Evolutionary conservation across 2,797 vertebrate species (phyloP), one percentile per base, ranked within the genome.

Genomic region (Lagodon rhomboides): DNA sequence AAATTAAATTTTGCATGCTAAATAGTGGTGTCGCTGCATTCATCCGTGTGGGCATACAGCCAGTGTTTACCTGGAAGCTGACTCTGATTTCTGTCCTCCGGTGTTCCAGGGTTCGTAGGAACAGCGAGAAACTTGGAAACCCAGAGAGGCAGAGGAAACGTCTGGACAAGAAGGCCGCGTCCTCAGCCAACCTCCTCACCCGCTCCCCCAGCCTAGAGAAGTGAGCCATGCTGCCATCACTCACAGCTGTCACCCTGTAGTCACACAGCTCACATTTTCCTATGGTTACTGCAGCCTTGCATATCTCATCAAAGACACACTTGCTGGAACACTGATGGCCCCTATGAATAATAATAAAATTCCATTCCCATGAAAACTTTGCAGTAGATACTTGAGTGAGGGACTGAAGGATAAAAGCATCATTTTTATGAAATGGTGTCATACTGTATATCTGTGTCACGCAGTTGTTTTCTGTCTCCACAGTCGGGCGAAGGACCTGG

Each of bases 91-190:
- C 70, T 73, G 3, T 68, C 22, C 22, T 84, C 6, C 67, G 76
- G n/a, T 3, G 61, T 58, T 75, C 8, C 79, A 98, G 97, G 88
- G 88, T 95, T 22, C 94, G 96, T 4, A 94, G 96, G 82, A 96
- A 96, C 91, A 98, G 96, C n/a, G 97, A 97, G 76, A 97, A 96
- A 43, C 86, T 95, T 47, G 77, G 73, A 27, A 95, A 80, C 38
- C 87, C 81, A 16, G 96, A 96, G n/a, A 92, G 89, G 78, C 91
- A 87, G 44, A 95, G 95, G 63, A 96, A 96, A 87, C 95, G 94
- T 13, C 95, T 98, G 81, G 95, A 96, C 68, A 96, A 95, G 84
- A 98, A 97, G 91, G 95, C 97, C 0, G 95, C 93, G 0, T 98
- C 97, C 61, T 95, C 96, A 0, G 93, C 96, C 63, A 97, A 97